Evolutionary conservation across 2,113 vertebrate genomes (phyloP).

Genomic region (Sander vitreus): DNA sequence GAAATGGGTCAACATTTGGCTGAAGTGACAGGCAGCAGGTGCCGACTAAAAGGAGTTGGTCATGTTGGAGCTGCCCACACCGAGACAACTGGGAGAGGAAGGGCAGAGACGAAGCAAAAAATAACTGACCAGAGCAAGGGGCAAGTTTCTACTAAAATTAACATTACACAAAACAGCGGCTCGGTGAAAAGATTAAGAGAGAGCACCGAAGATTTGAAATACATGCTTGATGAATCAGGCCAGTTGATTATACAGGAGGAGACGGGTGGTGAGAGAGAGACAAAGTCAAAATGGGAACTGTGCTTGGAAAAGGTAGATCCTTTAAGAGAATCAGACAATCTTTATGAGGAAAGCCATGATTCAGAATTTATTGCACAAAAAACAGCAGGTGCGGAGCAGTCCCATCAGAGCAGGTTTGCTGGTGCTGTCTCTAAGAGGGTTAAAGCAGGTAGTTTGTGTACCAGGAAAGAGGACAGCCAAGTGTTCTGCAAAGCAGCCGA

Average conservation of each 20-base stretch:
- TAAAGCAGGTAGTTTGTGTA: slow-evolving; percentile 22
- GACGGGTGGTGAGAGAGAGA: background rate
- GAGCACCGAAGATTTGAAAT: background rate
- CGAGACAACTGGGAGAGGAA: slow-evolving; percentile 58
- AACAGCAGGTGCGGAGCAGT: background rate
- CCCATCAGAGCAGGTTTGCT: slow-evolving; percentile 54
- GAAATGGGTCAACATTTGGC: slow-evolving; percentile 55
- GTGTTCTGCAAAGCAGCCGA: slow-evolving; percentile 5
- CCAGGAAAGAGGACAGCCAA: slow-evolving; percentile 35
- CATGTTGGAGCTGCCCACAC: slow-evolving; percentile 46
- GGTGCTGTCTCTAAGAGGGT: slow-evolving; percentile 56
- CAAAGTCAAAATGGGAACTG: background rate
- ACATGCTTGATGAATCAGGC: background rate
- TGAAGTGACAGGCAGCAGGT: slow-evolving; percentile 79
- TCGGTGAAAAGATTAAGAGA: slow-evolving; percentile 1
- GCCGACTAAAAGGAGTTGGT: slow-evolving; percentile 72
- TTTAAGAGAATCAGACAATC: slow-evolving; percentile 12
- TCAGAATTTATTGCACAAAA: slow-evolving; percentile 8
- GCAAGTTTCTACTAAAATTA: background rate
- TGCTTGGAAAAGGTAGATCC: background rate
- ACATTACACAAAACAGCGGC: background rate
- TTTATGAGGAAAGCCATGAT: slow-evolving; percentile 7
- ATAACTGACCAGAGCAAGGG: slow-evolving; percentile 3
- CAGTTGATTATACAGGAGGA: background rate
- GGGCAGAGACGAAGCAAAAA: slow-evolving; percentile 39